Evolutionary conservation across 2,888 invertebrate species (phyloP).

Genomic region (Strigamia crassipes): DNA sequence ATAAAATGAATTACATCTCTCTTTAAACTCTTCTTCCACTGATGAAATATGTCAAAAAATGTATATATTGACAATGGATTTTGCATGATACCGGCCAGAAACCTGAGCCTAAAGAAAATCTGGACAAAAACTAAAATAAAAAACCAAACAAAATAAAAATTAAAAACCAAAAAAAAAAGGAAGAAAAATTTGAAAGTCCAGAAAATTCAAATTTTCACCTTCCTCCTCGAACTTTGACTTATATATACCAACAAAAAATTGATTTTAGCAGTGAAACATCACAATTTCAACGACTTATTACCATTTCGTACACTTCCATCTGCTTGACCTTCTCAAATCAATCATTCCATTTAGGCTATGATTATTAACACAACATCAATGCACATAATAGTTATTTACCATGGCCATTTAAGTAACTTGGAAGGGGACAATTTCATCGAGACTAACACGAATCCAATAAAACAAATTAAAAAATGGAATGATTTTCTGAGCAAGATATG

Average conservation of each 20-base stretch:
- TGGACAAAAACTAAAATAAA: background rate
- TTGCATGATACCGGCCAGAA: slow-evolving; percentile 38
- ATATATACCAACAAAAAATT: background rate
- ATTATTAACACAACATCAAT: slow-evolving; percentile 40
- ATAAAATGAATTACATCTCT: slow-evolving; percentile 41
- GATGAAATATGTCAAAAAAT: slow-evolving; percentile 37
- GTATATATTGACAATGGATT: slow-evolving; percentile 36
- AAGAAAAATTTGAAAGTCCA: background rate
- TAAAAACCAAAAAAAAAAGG: background rate
- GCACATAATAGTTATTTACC: slow-evolving; percentile 37
- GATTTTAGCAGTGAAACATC: background rate
- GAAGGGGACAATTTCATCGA: slow-evolving; percentile 21
- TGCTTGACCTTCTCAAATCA: background rate
- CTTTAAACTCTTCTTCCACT: slow-evolving; percentile 22
- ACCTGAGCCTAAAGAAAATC: slow-evolving; percentile 27
- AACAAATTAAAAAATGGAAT: slow-evolving; percentile 48
- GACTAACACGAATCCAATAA: slow-evolving; percentile 25
- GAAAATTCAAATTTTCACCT: background rate
- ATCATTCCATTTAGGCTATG: slow-evolving; percentile 21
- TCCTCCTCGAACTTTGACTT: background rate
- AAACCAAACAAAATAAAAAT: background rate
- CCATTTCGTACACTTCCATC: slow-evolving; percentile 8
- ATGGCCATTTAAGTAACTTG: slow-evolving; percentile 37
- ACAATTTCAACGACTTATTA: slow-evolving; percentile 10
- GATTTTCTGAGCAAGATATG: slow-evolving; percentile 49